Evolutionary conservation across 2,888 invertebrate species (phyloP), one percentile per base, ranked within the genome.

Genomic region (Dasypogon diadema): DNA sequence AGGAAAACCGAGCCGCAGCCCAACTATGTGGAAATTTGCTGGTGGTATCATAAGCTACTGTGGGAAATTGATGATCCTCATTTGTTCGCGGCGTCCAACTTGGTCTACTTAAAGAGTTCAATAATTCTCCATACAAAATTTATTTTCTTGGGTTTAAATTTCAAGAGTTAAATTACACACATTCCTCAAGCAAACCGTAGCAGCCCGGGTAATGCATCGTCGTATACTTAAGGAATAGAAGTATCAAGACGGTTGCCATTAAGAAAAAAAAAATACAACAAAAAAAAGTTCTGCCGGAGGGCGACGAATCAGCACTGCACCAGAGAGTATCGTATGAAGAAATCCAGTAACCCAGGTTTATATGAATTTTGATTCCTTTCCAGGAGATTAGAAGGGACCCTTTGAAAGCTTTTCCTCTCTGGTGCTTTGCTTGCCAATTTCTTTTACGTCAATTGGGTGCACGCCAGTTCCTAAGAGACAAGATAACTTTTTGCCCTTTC

Each of bases 351-450:
- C 51, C 26, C 54, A 34, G 30, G 21, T 22, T 18, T 70, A 54
- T 21, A 70, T 70, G 54, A 70, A 54, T 70, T 70, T 70, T 70
- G 70, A 70, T 70, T 54, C 70, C 54, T 34, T 70, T 70, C 70
- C 70, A 70, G 70, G 18, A 70, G 70, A 70, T 70, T 70, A 70
- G 70, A 70, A 70, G 54, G 14, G 70, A 54, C 30, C 70, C 54
- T 54, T 54, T 51, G 21, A 70, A 70, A 54, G 70, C 30, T 70
- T 70, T 54, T 70, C 54, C 54, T 54, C 24, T 48, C 30, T 34
- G 4, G 54, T 34, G 46, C 30, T 51, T 34, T 54, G 30, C 54
- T 70, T 70, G 70, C 70, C 70, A 70, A 70, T 54, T 70, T 70
- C 70, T 54, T 18, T 48, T 70, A 70, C 70, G 70, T 70, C 70